Evolutionary conservation across 2,113 vertebrate genomes (phyloP), one percentile per base, ranked within the genome.

Genomic region (Channa argus): DNA sequence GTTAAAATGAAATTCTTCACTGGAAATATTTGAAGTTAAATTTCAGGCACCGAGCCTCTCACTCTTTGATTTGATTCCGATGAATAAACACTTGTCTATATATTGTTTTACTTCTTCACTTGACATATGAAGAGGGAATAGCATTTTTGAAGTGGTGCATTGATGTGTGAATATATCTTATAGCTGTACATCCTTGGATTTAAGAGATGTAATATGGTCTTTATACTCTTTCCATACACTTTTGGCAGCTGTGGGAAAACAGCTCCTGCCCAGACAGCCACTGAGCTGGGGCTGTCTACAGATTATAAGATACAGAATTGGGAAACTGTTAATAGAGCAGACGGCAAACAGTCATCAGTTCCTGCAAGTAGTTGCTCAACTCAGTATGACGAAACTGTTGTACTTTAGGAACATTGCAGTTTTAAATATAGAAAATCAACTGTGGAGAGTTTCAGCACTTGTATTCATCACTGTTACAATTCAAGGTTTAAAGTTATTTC

Each of bases 291-390:
- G 2, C 63, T 0, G 12, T 67, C 67, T 65, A 12, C 51, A 87
- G 68, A 71, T 77, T 53, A 52, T 47, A 47, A 69, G 71, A 77
- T 47, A 56, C n/a, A 68, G 60, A 78, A 55, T 53, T 74, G 63
- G 14, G 86, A 86, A 86, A 69, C 71, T 76, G 12, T 45, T 52
- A 38, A 4, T 44, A 82, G 44, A 85, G 39, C 78, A 83, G 82
- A 83, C 41, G 12, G 55, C 34, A 54, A 73, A 72, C 59, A 78
- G 76, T 70, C 71, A 76, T 43, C 72, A 78, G 33, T 74, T 70
- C 73, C 81, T 64, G 65, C 4, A 64, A 80, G 61, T 68, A 60
- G 63, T 77, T 77, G 45, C 69, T 80, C 55, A 84, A 84, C 74
- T 71, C 38, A 39, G 56, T 58, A 6, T 72, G 77, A 79, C 70